Conservation (phyloP, 2,888 invertebrate genomes). For the Microdon myrmicae region DNA sequence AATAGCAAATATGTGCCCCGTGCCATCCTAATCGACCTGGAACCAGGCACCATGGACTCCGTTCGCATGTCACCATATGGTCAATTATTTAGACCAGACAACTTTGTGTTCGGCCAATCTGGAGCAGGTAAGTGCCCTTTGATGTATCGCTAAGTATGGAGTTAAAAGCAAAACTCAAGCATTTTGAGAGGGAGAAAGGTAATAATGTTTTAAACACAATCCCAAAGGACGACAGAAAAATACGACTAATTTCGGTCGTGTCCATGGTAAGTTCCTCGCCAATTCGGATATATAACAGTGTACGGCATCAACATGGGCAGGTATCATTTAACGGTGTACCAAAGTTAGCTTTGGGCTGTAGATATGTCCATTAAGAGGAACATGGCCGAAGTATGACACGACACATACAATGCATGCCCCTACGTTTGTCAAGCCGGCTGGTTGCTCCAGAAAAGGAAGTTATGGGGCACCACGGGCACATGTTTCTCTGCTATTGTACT, state of each 20-base stretch:
- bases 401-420: slow-evolving; percentile 49
- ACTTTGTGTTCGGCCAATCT: slow-evolving; percentile 84
- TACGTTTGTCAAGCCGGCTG: slow-evolving; percentile 44
- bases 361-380: slow-evolving; percentile 46
- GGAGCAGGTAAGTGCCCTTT: slow-evolving; percentile 74
- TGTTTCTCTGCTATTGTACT: too few relatives aligned
- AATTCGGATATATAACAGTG: slow-evolving; percentile 6
- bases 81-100: slow-evolving; percentile 85
- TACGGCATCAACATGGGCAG: slow-evolving; percentile 10
- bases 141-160: slow-evolving; percentile 41
- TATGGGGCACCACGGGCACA: too few relatives aligned
- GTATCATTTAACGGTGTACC: slow-evolving; percentile 43
- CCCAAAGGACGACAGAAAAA: slow-evolving; percentile 1
- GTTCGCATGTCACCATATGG: slow-evolving; percentile 83
- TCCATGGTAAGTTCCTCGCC: slow-evolving; percentile 17
- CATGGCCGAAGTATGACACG: slow-evolving; percentile 48
- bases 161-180: slow-evolving; percentile 23
- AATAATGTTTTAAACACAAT: slow-evolving; percentile 18
- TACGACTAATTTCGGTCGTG: slow-evolving; percentile 39
- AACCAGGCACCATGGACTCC: slow-evolving; percentile 90
- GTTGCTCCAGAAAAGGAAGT: too few relatives aligned
- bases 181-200: slow-evolving; percentile 17
- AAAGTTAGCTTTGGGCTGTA: slow-evolving; percentile 48
- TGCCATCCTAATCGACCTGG: slow-evolving; percentile 86
- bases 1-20: slow-evolving; percentile 83